phyloP scores from a whole-genome alignment of 1,140 invertebrate species.

The Camponotus vicinus region DNA sequence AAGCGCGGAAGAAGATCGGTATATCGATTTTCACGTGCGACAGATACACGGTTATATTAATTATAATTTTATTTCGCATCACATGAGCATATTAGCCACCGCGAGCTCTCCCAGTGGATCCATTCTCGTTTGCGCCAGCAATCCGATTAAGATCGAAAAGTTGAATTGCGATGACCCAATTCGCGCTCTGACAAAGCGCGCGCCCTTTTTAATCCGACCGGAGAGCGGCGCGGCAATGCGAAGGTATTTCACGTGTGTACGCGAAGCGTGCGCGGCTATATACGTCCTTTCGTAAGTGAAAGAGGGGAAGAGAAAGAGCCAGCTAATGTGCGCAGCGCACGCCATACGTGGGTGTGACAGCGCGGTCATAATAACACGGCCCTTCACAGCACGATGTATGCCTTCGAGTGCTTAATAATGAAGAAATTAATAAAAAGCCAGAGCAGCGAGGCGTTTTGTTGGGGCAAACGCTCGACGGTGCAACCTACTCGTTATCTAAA shows the following conservation, averaged over 20 bases:
- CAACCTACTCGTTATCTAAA: slow-evolving; percentile 34
- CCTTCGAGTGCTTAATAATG: slow-evolving; percentile 63
- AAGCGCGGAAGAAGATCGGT: background rate
- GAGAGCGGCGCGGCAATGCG: slow-evolving; percentile 54
- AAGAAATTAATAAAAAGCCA: slow-evolving; percentile 73
- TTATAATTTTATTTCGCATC: slow-evolving; percentile 58
- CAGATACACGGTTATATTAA: slow-evolving; percentile 22
- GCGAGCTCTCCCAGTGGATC: slow-evolving; percentile 53
- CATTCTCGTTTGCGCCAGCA: slow-evolving; percentile 54
- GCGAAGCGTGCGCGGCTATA: slow-evolving; percentile 7
- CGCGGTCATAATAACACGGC: slow-evolving; percentile 45
- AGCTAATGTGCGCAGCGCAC: slow-evolving; percentile 77
- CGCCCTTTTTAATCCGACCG: slow-evolving; percentile 67
- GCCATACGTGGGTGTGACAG: slow-evolving; percentile 83
- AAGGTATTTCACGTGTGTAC: slow-evolving; percentile 44
- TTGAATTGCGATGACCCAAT: slow-evolving; percentile 61
- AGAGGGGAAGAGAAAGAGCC: slow-evolving; percentile 47
- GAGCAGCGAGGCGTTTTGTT: slow-evolving; percentile 34
- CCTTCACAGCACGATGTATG: slow-evolving; percentile 27
- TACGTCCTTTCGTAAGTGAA: slow-evolving; percentile 49
- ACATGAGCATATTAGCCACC: slow-evolving; percentile 50
- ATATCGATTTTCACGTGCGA: no score
- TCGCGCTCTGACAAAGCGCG: slow-evolving; percentile 57
- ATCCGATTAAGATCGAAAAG: slow-evolving; percentile 62
- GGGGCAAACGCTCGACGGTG: slow-evolving; percentile 23